Base-by-base conservation (phyloP, 2,797 vertebrate species). In the Agapornis canus region DNA sequence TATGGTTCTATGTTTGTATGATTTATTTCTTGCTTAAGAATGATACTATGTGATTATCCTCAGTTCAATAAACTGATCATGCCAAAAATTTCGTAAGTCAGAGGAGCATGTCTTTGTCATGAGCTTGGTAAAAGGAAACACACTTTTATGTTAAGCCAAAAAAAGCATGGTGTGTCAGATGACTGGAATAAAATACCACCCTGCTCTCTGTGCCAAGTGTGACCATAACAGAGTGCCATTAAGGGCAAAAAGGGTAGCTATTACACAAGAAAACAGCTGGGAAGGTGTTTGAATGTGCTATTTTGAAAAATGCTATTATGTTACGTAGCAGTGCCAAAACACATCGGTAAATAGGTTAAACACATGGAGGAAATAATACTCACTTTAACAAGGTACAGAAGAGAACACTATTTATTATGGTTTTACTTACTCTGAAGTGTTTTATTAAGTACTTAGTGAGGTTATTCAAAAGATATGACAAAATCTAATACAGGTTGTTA, bases 391-490 rank as follows among this genome's bases (percentile, higher is more conserved):
- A 86, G 42, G 47, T 81, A 64, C 25, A 77, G 19, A 13, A 84
- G 57, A 92, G n/a, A 93, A 19, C 48, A 73, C 9, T 42, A 79
- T 69, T 84, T 79, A 60, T 66, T 92, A 76, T n/a, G 57, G 43
- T 60, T 88, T 84, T 59, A 77, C 32, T 77, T 71, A 54, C 32
- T 82, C 59, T 54, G 27, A 83, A 90, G 13, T 60, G 43, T 90
- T 95, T 96, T 94, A 89, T 89, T 95, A 94, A 77, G 63, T 92
- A 69, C 16, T 27, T 47, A 86, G 12, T 60, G 26, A 80, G 43
- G 21, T 88, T 95, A 89, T 81, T 94, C 54, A 71, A 69, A 92
- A 96, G 56, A n/a, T 54, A 76, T 42, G 69, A 86, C 65, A 86
- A 94, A 91, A 96, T 54, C 37, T 59, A 84, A 49, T 83, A 45